Evolutionary conservation across 2,888 invertebrate genomes (phyloP).

Genomic region (Drosophila merina): DNA sequence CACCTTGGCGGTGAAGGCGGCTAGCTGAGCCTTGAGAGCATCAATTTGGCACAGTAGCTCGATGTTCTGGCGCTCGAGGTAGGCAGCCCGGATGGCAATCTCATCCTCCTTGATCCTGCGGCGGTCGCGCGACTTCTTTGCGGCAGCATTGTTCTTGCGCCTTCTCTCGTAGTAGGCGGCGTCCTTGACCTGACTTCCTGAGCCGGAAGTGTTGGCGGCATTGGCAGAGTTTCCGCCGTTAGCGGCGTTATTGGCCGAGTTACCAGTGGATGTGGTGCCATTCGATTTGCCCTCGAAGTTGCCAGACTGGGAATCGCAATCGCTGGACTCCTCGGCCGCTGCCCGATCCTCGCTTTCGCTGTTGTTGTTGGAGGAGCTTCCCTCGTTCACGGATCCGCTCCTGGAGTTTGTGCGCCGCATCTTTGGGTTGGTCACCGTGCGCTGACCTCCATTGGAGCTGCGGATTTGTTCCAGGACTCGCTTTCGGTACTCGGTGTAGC

Average conservation of each 20-base stretch:
- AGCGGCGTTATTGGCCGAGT: neutral
- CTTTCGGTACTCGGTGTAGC: constrained; percentile 89
- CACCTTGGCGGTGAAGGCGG: constrained; percentile 79
- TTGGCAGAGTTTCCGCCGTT: neutral
- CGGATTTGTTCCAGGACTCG: constrained; percentile 87
- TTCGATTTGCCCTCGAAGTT: constrained; percentile 64
- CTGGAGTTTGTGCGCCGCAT: constrained; percentile 87
- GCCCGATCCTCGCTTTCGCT: constrained; percentile 82
- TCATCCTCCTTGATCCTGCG: constrained; percentile 96
- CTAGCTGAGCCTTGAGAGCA: constrained; percentile 87
- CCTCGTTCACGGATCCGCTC: constrained; percentile 78
- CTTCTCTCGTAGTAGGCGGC: constrained; percentile 94
- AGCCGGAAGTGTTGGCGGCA: constrained; percentile 11
- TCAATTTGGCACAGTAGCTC: constrained; percentile 89
- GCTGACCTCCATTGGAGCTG: constrained; percentile 86
- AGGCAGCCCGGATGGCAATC: constrained; percentile 94
- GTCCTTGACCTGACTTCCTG: constrained; percentile 86
- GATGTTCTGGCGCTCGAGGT: constrained; percentile 94
- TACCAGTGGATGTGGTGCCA: constrained; percentile 17
- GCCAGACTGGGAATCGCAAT: constrained; percentile 80
- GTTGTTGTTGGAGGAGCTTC: constrained; percentile 76
- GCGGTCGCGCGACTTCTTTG: constrained; percentile 96
- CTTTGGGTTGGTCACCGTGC: constrained; percentile 87
- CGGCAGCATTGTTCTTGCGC: constrained; percentile 96
- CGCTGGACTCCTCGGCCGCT: constrained; percentile 80